A percentile compares a stretch with the other conserved stretches of the same genome.
Conservation (phyloP, 2,113 vertebrate species). For the Saimiri boliviensis region DNA sequence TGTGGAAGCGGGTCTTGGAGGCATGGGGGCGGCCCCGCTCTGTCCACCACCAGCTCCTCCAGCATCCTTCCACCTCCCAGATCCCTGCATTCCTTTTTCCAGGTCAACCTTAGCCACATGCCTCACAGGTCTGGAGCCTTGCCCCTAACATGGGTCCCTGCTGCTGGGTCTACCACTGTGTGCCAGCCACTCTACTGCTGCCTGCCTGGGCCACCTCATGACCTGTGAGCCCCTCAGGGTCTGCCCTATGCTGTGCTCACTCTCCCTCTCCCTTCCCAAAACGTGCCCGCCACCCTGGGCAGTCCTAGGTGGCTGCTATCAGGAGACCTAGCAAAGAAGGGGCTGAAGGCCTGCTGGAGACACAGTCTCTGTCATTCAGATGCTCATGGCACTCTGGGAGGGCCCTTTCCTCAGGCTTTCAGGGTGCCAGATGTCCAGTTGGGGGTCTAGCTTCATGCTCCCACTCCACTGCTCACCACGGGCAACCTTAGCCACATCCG, state of each 20-base stretch:
- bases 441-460: background rate
- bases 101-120: background rate
- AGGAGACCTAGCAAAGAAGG: background rate
- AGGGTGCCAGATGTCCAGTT: background rate
- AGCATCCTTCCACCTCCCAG: background rate
- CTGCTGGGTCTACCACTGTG: background rate
- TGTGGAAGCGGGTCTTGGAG: background rate
- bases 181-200: background rate
- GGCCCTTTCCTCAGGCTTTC: background rate
- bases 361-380: fast-evolving
- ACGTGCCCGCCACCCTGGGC: background rate
- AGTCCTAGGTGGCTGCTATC: too few species aligned
- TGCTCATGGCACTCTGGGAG: background rate
- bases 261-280: background rate
- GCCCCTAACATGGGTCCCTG: background rate
- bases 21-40: fast-evolving
- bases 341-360: fast-evolving
- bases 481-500: background rate
- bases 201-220: background rate
- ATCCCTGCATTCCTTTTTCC: background rate
- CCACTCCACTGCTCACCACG: background rate
- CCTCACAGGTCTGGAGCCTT: background rate
- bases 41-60: background rate
- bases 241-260: background rate
- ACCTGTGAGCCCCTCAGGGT: background rate